Base-by-base conservation (phyloP, 2,888 invertebrate species). In the Entomobrya multifasciata region DNA sequence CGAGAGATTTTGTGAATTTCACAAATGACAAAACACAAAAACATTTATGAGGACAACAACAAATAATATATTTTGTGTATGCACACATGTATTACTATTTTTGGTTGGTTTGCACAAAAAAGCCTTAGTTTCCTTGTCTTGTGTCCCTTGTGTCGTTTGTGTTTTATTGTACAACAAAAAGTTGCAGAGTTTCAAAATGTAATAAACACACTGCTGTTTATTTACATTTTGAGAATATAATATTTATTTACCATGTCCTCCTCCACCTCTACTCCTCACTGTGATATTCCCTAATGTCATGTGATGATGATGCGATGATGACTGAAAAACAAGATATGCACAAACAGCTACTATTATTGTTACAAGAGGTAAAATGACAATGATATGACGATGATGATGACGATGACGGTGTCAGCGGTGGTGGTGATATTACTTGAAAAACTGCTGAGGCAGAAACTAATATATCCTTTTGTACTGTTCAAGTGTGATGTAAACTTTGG, bases 401-500 rank as follows among this genome's bases (percentile, higher is more conserved):
- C 36, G 49, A n/a, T 70, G 25, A 49, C 65, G 67, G 27, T 65
- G 74, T n/a, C n/a, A n/a, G n/a, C n/a, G 49, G 22, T 70, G 25
- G 60, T 77, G 67, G 27, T 65, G 74, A 86, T 87, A 87, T 87
- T 87, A 87, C 81, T 81, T 44, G 82, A 87, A 77, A 87, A 87
- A 76, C 67, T 81, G 86, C 86, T 87, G 86, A 87, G 62, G 82
- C 86, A 87, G 86, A 87, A 87, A 81, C 78, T 79, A 85, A 85
- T 85, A 78, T 57, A 55, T 84, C 84, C 77, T 84, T 87, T 83
- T 87, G 87, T 83, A 87, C 79, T 80, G n/a, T 79, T 80, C 83
- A 87, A 87, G 87, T 87, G 87, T 87, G 87, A 87, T 87, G 83
- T 72, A 87, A 87, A 87, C 87, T 87, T 79, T 87, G 84, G 79